A percentile compares a stretch with the other conserved stretches of the same genome.
Conservation (phyloP, 2,888 invertebrate species). For the Sarcophaga carnaria region DNA sequence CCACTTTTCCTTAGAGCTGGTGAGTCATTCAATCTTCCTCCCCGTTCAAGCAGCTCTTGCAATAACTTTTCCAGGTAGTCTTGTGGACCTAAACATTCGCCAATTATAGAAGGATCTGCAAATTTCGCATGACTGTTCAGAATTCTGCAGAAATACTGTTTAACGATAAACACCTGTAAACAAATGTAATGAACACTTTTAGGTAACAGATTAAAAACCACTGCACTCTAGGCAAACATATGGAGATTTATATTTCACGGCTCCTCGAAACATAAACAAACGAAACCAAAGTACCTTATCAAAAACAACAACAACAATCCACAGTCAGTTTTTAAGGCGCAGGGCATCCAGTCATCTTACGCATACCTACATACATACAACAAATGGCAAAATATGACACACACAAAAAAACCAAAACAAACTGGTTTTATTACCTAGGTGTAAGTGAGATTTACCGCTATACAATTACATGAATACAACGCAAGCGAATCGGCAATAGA, state of each 20-base stretch:
- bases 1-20: no score
- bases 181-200: neutral
- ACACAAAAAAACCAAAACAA: no score
- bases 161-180: no score
- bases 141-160: no score
- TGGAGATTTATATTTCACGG: neutral
- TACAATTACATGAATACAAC: neutral
- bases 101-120: no score
- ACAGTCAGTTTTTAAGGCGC: neutral
- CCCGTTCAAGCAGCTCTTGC: no score
- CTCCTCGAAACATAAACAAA: neutral
- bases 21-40: no score
- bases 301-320: neutral
- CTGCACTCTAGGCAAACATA: neutral
- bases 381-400: neutral
- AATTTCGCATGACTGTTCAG: no score
- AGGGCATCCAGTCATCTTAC: no score
- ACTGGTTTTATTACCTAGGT: no score
- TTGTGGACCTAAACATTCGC: no score
- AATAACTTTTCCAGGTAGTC: no score
- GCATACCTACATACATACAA: neutral
- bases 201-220: neutral
- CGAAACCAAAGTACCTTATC: neutral
- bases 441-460: neutral
- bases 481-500: neutral